Conservation (phyloP, 1,140 invertebrate species). For the Drosophila navojoa region DNA sequence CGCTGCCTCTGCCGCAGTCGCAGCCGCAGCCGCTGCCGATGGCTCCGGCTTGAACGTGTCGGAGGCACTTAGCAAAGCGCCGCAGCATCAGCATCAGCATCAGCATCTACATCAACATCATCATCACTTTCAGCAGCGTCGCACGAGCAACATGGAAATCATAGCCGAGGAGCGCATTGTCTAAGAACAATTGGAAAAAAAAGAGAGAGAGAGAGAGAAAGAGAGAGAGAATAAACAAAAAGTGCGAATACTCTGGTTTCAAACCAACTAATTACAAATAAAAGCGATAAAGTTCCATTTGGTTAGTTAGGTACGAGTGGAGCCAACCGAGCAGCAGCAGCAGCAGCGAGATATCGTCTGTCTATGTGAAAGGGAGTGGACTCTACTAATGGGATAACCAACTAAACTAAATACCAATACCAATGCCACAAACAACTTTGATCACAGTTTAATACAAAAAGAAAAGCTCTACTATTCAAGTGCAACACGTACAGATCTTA, state of each 20-base stretch:
- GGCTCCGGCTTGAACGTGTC: background rate
- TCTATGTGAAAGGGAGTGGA: background rate
- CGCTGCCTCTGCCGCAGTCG: slow-evolving; percentile 37
- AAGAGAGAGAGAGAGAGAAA: background rate
- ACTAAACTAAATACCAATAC: background rate
- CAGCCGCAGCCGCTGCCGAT: slow-evolving; percentile 41
- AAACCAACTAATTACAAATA: slow-evolving; percentile 17
- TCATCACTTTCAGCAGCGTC: slow-evolving; percentile 47
- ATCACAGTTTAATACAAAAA: background rate
- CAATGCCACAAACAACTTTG: background rate
- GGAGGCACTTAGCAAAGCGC: slow-evolving; percentile 1
- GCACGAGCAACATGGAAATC: slow-evolving; percentile 68
- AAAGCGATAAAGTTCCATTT: background rate
- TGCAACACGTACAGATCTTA: slow-evolving; percentile 13
- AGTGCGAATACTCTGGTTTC: slow-evolving; percentile 16
- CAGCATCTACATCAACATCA: slow-evolving; percentile 13
- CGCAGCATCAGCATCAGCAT: slow-evolving; percentile 41
- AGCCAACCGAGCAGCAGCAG: background rate
- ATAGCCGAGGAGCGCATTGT: slow-evolving; percentile 68
- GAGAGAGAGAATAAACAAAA: background rate
- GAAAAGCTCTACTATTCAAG: background rate
- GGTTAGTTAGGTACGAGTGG: background rate
- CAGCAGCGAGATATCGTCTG: background rate
- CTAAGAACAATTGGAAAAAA: slow-evolving; percentile 23
- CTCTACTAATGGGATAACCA: slow-evolving; percentile 2